A percentile compares a stretch with the other conserved stretches of the same genome.
These are phyloP conservation scores for Pelobates fuscus DNA, from an alignment of 2,113 vertebrate species.

Conservation along the genomic window DNA sequence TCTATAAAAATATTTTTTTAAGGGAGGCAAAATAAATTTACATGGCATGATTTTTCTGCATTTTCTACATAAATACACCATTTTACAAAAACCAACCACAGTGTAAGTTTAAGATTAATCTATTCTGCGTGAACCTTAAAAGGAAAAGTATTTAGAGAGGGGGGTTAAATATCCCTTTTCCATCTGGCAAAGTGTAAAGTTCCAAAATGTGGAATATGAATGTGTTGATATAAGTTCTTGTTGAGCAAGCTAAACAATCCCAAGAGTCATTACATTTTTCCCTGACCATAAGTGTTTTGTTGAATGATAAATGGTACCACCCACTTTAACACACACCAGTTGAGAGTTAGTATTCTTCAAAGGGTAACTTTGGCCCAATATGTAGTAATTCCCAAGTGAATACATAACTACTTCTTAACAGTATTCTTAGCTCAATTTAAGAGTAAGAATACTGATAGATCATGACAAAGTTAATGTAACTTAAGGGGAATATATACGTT, in stretches of 20 bases:
- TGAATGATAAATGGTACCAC: too few species aligned
- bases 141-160: conserved; percentile 1
- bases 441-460: too few species aligned
- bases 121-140: conserved; percentile 34
- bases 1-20: conserved; percentile 29
- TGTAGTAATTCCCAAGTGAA: too few species aligned
- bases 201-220: not conserved
- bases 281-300: too few species aligned
- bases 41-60: conserved; percentile 14
- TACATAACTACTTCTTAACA: too few species aligned
- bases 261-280: too few species aligned
- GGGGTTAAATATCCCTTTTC: not conserved
- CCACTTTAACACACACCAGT: too few species aligned
- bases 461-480: too few species aligned
- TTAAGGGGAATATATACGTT: too few species aligned
- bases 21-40: conserved; percentile 8
- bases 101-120: conserved; percentile 20
- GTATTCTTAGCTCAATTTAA: too few species aligned
- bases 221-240: not conserved
- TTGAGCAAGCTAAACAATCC: not conserved
- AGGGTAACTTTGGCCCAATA: too few species aligned
- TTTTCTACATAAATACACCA: conserved; percentile 30
- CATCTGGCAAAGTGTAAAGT: not conserved
- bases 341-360: too few species aligned
- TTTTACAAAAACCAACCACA: conserved; percentile 44